Evolutionary conservation across 1,140 invertebrate genomes (phyloP).

Genomic region (Drosophila cardini): DNA sequence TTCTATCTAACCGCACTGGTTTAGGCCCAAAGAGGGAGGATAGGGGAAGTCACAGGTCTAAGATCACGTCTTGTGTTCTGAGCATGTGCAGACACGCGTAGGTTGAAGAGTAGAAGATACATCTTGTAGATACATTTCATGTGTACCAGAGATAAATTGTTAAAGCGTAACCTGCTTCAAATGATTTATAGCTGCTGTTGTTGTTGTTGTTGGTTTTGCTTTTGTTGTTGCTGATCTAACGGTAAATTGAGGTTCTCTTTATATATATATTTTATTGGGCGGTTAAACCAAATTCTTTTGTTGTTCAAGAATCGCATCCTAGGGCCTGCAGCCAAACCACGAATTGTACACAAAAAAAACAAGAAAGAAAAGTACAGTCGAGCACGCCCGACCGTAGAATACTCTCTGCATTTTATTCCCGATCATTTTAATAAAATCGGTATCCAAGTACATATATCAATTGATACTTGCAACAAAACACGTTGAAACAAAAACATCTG

Average conservation of each 20-base stretch:
- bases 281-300: constrained; percentile 52
- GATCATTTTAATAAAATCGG: no score
- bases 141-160: constrained; percentile 76
- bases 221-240: constrained; percentile 51
- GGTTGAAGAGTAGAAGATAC: constrained; percentile 55
- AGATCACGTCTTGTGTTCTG: constrained; percentile 58
- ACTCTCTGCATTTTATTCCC: no score
- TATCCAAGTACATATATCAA: no score
- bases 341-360: constrained; percentile 39
- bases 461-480: no score
- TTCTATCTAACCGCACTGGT: no score
- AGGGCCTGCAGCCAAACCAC: constrained; percentile 37
- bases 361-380: no score
- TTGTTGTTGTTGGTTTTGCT: constrained; percentile 13
- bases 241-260: constrained; percentile 58
- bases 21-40: neutral
- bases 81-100: constrained; percentile 76
- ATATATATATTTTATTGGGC: constrained; percentile 29
- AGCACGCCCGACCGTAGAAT: no score
- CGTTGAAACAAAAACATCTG: no score
- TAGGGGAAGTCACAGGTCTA: constrained; percentile 14
- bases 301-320: constrained; percentile 49
- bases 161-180: constrained; percentile 72
- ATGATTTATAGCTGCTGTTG: constrained; percentile 68
- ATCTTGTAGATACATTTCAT: constrained; percentile 78